Percentiles rank a stretch among this genome's conserved stretches.
These are phyloP conservation scores for Gopherus evgoodei DNA, from an alignment of 2,113 vertebrate species.

Conservation along the genomic window DNA sequence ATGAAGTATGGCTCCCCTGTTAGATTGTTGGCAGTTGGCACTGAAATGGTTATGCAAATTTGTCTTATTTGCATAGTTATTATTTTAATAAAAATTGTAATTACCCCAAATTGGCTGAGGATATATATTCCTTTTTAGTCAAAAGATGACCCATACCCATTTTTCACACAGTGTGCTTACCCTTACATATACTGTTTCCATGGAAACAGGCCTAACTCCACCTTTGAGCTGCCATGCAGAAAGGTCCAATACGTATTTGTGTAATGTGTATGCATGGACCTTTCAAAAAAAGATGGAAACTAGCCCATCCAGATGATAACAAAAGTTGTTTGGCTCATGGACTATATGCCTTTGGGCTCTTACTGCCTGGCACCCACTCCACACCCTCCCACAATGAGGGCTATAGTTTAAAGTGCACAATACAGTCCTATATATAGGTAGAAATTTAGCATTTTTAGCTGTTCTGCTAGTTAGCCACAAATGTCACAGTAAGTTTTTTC, in stretches of 20 bases:
- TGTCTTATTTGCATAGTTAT: neutral
- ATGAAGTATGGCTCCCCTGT: neutral
- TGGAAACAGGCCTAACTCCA: neutral
- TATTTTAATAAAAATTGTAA: neutral
- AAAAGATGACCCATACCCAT: neutral
- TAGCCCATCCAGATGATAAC: neutral
- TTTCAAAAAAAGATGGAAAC: neutral
- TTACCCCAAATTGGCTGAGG: neutral
- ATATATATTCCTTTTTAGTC: neutral
- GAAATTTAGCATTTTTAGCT: neutral
- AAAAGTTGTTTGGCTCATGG: neutral
- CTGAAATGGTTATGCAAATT: neutral
- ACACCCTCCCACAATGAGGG: neutral
- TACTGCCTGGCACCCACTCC: neutral
- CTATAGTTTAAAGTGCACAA: neutral
- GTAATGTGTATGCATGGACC: neutral
- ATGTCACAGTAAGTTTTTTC: neutral
- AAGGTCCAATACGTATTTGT: neutral
- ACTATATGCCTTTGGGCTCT: neutral
- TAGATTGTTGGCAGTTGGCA: neutral
- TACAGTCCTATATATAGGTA: neutral
- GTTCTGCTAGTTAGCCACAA: neutral
- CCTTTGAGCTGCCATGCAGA: neutral
- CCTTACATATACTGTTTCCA: neutral
- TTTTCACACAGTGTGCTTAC: neutral